Evolutionary conservation across 2,797 vertebrate genomes (phyloP).

Genomic region (Tenualosa ilisha): DNA sequence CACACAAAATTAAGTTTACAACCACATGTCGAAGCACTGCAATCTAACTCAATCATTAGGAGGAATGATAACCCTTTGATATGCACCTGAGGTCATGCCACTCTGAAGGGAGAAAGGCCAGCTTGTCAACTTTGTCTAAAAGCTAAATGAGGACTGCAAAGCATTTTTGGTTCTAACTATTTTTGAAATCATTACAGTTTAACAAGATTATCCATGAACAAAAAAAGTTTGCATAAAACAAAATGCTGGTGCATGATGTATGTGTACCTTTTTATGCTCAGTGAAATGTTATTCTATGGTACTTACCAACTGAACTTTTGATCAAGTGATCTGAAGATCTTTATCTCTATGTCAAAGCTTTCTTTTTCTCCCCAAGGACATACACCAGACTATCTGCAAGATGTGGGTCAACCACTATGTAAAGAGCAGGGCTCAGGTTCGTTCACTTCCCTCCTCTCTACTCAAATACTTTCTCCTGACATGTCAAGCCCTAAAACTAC

Average conservation of each 20-base stretch:
- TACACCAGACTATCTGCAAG: slow-evolving; percentile 27
- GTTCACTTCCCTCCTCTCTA: slow-evolving; percentile 42
- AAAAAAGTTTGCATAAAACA: neutral
- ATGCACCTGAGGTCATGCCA: neutral
- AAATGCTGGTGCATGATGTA: neutral
- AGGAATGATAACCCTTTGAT: neutral
- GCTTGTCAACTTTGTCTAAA: neutral
- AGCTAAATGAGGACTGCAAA: no score
- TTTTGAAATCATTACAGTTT: neutral
- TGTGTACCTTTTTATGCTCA: neutral
- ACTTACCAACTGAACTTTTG: neutral
- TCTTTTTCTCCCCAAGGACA: neutral
- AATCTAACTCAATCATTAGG: no score
- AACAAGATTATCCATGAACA: neutral
- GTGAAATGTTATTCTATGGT: neutral
- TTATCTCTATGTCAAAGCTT: neutral
- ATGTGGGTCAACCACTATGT: slow-evolving; percentile 49
- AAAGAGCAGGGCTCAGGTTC: slow-evolving; percentile 50
- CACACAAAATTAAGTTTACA: neutral
- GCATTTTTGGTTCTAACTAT: no score
- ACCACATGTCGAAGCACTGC: neutral
- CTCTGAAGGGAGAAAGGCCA: neutral
- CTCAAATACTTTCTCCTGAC: slow-evolving; percentile 59
- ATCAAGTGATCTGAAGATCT: neutral
- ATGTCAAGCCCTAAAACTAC: slow-evolving; percentile 55